Evolutionary conservation across 2,113 vertebrate genomes (phyloP), one percentile per base, ranked within the genome.

Genomic region (Nothobranchius furzeri): DNA sequence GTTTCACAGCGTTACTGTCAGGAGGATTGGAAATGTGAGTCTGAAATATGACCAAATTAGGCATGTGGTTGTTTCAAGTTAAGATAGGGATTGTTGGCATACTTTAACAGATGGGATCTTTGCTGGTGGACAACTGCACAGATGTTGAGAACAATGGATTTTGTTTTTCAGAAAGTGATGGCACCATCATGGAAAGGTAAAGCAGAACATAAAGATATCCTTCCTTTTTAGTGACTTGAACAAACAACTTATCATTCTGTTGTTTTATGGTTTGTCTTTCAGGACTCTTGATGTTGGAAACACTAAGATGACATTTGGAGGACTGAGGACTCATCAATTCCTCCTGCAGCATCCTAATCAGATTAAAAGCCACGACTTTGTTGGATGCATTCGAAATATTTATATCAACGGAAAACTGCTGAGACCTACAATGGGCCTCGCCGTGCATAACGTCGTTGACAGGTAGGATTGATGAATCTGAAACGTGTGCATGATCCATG

Each of bases 81-180:
- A 17, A 7, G 14, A 8, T 7, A 9, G 9, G 0, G 1, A 24
- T 45, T 12, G 12, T 10, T 45, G 43, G 9, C 79, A 25, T 84
- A n/a, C 17, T 76, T 77, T 74, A 57, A 78, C 78, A 93, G 93
- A 88, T 87, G 61, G 91, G 88, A 12, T 92, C 89, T 66, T 53
- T 94, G 59, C 76, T 90, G 57, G 89, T 93, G 78, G 92, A 94
- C 81, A 90, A 83, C 78, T 94, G 93, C 68, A 87, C 88, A 20
- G 74, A 81, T 62, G 57, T 81, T 60, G 78, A 85, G 35, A 81
- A 67, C 9, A 65, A 56, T 46, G 85, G 83, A 60, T 92, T 91
- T 74, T 94, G 93, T 76, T 91, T 85, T 67, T 82, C 85, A 58
- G 85, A 73, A 15, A 87, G 64, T 64, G 85, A 88, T 51, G 88